These are phyloP conservation scores for Saguinus imperator DNA, from an alignment of 2,113 vertebrate species.

Conservation along the genomic window DNA sequence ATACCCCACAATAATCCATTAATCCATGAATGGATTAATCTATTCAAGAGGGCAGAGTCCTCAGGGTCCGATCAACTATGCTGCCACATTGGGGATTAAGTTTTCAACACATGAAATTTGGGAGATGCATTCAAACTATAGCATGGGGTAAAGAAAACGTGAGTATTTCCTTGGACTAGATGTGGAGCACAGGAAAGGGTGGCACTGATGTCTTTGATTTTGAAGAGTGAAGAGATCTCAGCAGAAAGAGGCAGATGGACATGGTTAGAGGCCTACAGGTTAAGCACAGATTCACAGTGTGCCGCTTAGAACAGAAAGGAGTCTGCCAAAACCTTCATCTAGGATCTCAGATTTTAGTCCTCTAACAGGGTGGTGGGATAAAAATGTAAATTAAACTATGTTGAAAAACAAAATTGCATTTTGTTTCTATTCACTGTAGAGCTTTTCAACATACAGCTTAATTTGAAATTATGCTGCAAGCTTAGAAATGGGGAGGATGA, in stretches of 20 bases:
- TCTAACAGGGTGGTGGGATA: neutral
- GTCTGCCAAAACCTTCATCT: neutral
- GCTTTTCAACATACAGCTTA: neutral
- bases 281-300: neutral
- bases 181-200: no score
- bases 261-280: neutral
- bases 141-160: neutral
- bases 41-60: neutral
- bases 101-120: neutral
- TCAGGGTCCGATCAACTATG: neutral
- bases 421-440: neutral
- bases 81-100: neutral
- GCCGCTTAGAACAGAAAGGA: neutral
- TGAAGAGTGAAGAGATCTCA: neutral
- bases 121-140: neutral
- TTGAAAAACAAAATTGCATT: neutral
- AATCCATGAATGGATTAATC: neutral
- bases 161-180: neutral
- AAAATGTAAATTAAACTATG: neutral
- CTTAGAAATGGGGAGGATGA: neutral
- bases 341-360: neutral
- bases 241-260: neutral
- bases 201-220: neutral
- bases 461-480: neutral
- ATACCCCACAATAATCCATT: neutral